Evolutionary conservation across 2,797 vertebrate genomes (phyloP).

Genomic region (Siniperca scherzeri): DNA sequence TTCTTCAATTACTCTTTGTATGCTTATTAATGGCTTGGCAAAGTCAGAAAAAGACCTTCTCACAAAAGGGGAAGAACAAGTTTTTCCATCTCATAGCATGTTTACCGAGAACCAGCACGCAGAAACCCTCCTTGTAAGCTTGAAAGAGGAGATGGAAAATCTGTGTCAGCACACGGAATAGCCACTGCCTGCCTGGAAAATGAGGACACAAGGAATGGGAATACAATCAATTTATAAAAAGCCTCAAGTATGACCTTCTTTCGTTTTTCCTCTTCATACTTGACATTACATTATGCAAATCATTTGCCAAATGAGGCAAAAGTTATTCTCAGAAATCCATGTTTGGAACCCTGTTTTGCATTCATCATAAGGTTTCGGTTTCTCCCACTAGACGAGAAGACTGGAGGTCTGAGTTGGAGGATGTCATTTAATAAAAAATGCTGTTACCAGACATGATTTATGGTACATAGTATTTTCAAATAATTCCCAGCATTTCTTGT

Average conservation of each 20-base stretch:
- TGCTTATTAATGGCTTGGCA: slow-evolving; percentile 26
- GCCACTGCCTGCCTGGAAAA: slow-evolving; percentile 66
- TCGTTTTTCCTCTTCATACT: slow-evolving; percentile 22
- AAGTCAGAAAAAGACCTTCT: slow-evolving; percentile 8
- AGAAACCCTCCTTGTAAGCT: slow-evolving; percentile 37
- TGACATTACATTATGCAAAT: slow-evolving; percentile 48
- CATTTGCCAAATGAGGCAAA: slow-evolving; percentile 36
- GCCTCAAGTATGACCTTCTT: slow-evolving; percentile 60
- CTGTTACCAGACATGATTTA: slow-evolving; percentile 28
- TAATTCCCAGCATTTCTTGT: slow-evolving; percentile 17
- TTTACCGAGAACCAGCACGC: slow-evolving; percentile 50
- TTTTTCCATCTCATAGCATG: slow-evolving; percentile 57
- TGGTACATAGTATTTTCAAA: background rate
- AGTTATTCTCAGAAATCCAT: background rate
- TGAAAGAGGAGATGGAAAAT: slow-evolving; percentile 70
- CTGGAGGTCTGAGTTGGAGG: slow-evolving; percentile 26
- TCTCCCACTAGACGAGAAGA: background rate
- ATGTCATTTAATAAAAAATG: slow-evolving; percentile 32
- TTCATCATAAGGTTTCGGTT: slow-evolving; percentile 11
- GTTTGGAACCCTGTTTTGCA: slow-evolving; percentile 32
- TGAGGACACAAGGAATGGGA: slow-evolving; percentile 73
- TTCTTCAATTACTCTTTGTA: slow-evolving; percentile 12
- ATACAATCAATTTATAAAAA: slow-evolving; percentile 71
- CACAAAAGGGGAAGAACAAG: slow-evolving; percentile 22
- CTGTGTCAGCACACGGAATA: slow-evolving; percentile 71